Evolutionary conservation across 1,140 invertebrate species (phyloP).

Genomic region (Dreissena polymorpha): DNA sequence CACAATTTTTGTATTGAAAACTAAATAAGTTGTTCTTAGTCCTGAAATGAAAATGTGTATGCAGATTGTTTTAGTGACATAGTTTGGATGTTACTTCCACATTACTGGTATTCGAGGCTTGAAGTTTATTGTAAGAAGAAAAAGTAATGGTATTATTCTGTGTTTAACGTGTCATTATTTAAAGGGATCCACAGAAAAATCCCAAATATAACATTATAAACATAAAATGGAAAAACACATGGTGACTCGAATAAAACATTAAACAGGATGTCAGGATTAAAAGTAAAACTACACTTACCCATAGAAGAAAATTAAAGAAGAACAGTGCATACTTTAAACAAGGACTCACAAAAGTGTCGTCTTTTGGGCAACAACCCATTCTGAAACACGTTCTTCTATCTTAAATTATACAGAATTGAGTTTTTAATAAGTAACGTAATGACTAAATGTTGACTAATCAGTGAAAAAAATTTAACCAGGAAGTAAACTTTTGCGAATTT

Average conservation of each 20-base stretch:
- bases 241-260: neutral
- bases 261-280: neutral
- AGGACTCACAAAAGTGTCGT: conserved; percentile 62
- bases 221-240: neutral
- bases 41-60: too few relatives aligned
- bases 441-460: neutral
- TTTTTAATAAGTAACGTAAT: neutral
- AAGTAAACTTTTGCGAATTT: neutral
- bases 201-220: too few relatives aligned
- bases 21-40: too few relatives aligned
- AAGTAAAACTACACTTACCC: conserved; percentile 55
- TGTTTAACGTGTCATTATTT: too few relatives aligned
- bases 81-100: too few relatives aligned
- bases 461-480: neutral
- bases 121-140: too few relatives aligned
- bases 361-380: conserved; percentile 58
- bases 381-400: neutral
- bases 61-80: too few relatives aligned
- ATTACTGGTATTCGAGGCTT: too few relatives aligned
- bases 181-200: too few relatives aligned
- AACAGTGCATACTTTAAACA: conserved; percentile 62
- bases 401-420: neutral
- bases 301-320: conserved; percentile 65
- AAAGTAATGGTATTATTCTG: too few relatives aligned
- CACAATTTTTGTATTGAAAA: too few relatives aligned